Conservation (phyloP, 2,113 vertebrate genomes). For the Tiliqua scincoides region DNA sequence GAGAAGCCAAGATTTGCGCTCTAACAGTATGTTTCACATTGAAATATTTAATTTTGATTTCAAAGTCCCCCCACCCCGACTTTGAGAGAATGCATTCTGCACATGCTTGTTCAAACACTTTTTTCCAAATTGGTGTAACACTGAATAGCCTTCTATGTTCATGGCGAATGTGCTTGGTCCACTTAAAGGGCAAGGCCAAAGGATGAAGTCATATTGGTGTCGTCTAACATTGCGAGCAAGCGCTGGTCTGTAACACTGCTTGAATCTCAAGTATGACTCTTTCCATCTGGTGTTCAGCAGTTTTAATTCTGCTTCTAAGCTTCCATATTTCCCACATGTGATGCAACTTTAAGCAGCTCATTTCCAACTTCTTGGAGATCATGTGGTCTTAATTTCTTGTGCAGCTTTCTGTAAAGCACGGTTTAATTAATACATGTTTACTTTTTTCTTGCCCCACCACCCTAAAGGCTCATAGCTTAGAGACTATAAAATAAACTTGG, state of each 20-base stretch:
- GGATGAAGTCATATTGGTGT: background rate
- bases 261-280: background rate
- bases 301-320: background rate
- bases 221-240: background rate
- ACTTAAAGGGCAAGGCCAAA: background rate
- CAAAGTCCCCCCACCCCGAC: background rate
- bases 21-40: background rate
- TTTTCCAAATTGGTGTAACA: background rate
- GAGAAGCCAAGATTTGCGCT: background rate
- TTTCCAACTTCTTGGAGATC: background rate
- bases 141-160: background rate
- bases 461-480: background rate
- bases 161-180: background rate
- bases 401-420: background rate
- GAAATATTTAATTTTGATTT: background rate
- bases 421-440: conserved; percentile 43
- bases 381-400: background rate
- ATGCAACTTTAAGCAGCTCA: background rate
- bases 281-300: background rate
- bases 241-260: background rate
- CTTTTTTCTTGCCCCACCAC: background rate
- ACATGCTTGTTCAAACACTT: background rate
- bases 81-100: background rate
- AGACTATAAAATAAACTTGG: background rate
- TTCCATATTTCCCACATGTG: background rate